These are phyloP conservation scores for Poicephalus meyeri DNA, from an alignment of 2,113 vertebrate genomes.

Conservation along the genomic window DNA sequence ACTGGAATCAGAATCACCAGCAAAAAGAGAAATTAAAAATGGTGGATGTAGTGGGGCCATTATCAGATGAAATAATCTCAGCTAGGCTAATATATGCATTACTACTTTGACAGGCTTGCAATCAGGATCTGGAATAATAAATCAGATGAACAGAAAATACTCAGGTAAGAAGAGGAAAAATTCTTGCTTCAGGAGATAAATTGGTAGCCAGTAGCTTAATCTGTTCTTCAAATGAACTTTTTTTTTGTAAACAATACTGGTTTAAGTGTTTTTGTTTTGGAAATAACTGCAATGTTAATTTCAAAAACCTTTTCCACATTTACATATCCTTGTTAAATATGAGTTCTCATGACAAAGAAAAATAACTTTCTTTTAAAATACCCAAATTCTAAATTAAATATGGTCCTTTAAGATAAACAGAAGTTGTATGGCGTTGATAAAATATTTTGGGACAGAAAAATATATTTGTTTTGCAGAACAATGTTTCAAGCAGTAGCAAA, in stretches of 20 bases:
- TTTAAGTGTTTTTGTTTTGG: not conserved
- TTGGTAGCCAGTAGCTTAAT: not conserved
- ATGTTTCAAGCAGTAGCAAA: not conserved
- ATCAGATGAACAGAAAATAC: not conserved
- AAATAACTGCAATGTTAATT: not conserved
- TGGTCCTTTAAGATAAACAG: not conserved
- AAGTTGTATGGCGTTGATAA: not conserved
- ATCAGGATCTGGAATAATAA: not conserved
- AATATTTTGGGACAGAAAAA: not conserved
- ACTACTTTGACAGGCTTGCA: not conserved
- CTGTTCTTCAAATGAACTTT: not conserved
- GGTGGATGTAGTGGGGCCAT: not conserved
- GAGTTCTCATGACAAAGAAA: not conserved
- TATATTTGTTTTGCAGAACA: not conserved
- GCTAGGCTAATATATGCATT: not conserved
- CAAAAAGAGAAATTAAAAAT: not conserved
- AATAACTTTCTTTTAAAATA: not conserved
- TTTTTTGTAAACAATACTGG: not conserved
- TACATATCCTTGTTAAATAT: not conserved
- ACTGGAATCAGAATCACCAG: not conserved
- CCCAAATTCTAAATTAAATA: not conserved
- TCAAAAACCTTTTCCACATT: not conserved
- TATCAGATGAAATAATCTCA: not conserved
- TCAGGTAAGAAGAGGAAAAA: not conserved
- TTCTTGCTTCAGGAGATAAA: not conserved